Evolutionary conservation across 2,797 vertebrate genomes (phyloP), one percentile per base, ranked within the genome.

Genomic region (Megalops cyprinoides): DNA sequence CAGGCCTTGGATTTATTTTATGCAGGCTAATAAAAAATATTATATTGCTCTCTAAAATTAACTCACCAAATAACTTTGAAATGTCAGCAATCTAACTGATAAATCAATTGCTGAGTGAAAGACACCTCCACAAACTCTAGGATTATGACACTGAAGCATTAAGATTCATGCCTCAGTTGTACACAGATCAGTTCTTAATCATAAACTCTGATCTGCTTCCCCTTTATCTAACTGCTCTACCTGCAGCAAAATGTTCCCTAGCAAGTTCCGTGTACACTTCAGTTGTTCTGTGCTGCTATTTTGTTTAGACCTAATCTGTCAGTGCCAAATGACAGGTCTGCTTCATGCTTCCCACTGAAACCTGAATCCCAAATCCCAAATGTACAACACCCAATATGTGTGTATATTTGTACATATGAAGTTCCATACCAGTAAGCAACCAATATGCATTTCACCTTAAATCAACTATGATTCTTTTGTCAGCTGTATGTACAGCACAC

Each of bases 31-130:
- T 78, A 48, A 53, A 53, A 67, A 25, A 71, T 48, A 73, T 82
- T 62, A 71, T 60, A 78, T 77, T 82, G 42, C 67, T 46, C 67
- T 69, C 62, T 62, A 71, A 78, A 78, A 82, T 78, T 82, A 78
- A 20, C 53, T 78, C 23, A n/a, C n/a, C 48, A 69, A 77, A 81
- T 77, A 46, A 69, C 37, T 15, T 49, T 25, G 55, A 78, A 82
- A 78, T 82, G 67, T 58, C 39, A 77, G 75, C 76, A 73, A 58
- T 74, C 28, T 37, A 28, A 79, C 42, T 71, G 44, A 71, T 71
- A 23, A 48, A 74, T 48, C 44, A 31, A 4, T 44, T 48, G 42
- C 46, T 18, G 12, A 28, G n/a, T 74, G 15, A 49, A 49, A 48
- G 53, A 51, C 31, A 55, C 49, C 20, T 76, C 48, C 39, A 58